These are phyloP conservation scores for Coptotermes formosanus DNA, from an alignment of 1,140 invertebrate genomes.

Conservation along the genomic window DNA sequence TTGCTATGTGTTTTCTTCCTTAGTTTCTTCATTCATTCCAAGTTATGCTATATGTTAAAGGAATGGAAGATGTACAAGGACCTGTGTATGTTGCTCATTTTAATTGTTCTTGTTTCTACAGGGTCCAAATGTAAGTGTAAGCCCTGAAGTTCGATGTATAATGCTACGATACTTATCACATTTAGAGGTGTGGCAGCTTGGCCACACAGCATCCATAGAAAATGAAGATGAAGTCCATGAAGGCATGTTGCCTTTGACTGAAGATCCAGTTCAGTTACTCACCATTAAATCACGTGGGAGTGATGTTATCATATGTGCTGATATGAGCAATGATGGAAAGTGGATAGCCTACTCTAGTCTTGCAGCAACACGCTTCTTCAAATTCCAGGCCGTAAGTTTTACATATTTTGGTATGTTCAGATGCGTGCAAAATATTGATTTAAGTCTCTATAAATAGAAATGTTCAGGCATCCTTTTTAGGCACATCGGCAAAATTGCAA, in stretches of 20 bases:
- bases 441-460: no score
- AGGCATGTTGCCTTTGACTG: conserved; percentile 45
- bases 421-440: no score
- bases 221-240: conserved; percentile 35
- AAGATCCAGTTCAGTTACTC: conserved; percentile 64
- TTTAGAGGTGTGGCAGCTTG: conserved; percentile 65
- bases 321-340: conserved; percentile 64
- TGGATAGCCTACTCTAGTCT: conserved; percentile 74
- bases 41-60: no score
- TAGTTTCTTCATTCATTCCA: no score
- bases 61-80: no score
- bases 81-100: no score
- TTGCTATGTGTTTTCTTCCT: no score
- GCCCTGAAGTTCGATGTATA: conserved; percentile 39
- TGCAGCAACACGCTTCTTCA: conserved; percentile 62
- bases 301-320: conserved; percentile 63
- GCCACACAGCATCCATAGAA: conserved; percentile 43
- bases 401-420: neutral
- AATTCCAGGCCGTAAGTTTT: conserved; percentile 46
- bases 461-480: no score
- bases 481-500: no score
- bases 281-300: conserved; percentile 59
- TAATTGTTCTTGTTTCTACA: neutral
- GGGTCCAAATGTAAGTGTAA: neutral
- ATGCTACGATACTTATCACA: conserved; percentile 44